Conservation (phyloP, 2,113 vertebrate genomes). For the Oncorhynchus tshawytscha region DNA sequence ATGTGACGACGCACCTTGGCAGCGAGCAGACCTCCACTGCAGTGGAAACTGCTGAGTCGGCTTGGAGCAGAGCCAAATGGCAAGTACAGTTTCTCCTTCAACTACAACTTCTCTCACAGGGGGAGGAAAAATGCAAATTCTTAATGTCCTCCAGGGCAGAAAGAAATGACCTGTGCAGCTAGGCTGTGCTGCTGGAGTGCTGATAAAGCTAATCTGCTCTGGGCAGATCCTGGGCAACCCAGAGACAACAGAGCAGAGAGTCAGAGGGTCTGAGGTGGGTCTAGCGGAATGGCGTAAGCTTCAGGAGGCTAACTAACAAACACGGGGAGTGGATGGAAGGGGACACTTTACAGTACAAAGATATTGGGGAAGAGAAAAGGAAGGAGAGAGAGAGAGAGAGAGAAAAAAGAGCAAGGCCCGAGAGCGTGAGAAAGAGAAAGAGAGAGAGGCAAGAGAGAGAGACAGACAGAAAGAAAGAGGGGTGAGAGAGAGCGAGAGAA, state of each 20-base stretch:
- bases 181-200: slow-evolving; percentile 14
- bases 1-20: background rate
- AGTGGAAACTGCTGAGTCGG: slow-evolving; percentile 46
- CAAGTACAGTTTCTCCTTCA: slow-evolving; percentile 46
- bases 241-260: background rate
- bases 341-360: background rate
- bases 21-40: background rate
- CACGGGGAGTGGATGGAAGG: background rate
- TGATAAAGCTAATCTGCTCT: slow-evolving; percentile 54
- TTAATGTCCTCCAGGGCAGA: slow-evolving; percentile 42
- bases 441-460: background rate
- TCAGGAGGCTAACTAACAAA: background rate
- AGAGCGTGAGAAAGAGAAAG: background rate
- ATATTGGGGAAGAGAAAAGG: background rate
- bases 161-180: slow-evolving; percentile 38
- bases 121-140: slow-evolving; percentile 45
- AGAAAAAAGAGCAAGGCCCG: background rate
- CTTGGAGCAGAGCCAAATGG: slow-evolving; percentile 36
- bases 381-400: background rate
- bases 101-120: slow-evolving; percentile 33
- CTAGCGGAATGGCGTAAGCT: background rate
- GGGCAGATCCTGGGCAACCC: slow-evolving; percentile 44
- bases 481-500: background rate
- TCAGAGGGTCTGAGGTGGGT: background rate
- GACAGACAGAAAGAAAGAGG: background rate